phyloP scores from a whole-genome alignment of 2,113 vertebrate genomes.

The Thinocorus orbignyianus region DNA sequence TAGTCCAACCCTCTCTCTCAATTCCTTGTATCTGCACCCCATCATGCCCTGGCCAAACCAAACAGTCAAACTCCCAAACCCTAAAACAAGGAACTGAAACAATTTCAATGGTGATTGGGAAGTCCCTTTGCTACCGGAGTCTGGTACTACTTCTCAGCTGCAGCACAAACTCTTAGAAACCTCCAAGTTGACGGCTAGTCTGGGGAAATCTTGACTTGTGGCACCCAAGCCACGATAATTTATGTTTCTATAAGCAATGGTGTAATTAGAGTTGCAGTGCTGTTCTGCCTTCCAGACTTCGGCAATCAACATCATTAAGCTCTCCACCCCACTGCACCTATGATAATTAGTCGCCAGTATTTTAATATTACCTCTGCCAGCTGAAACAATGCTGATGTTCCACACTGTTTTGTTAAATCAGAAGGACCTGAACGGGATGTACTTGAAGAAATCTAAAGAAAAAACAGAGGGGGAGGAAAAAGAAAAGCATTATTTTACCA shows the following conservation, averaged over 20 bases:
- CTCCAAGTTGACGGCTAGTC: not conserved
- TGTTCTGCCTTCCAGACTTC: not conserved
- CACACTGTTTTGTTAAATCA: constrained; percentile 82
- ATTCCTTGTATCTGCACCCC: accelerated
- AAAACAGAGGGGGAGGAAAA: constrained; percentile 12
- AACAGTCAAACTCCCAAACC: not conserved
- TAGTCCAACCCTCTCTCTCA: not conserved
- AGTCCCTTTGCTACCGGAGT: not conserved
- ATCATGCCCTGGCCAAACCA: not conserved
- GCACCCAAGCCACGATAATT: not conserved
- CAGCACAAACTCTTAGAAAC: not conserved
- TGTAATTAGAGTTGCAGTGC: constrained; percentile 11
- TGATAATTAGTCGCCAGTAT: constrained; percentile 32
- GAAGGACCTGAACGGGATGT: constrained; percentile 72
- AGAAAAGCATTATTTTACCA: not conserved
- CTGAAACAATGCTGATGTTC: constrained; percentile 87
- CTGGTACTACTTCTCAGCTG: not conserved
- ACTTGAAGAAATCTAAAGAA: constrained; percentile 77
- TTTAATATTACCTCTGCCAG: constrained; percentile 84
- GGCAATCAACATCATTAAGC: not conserved
- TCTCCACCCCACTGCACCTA: not conserved
- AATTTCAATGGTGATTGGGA: not conserved
- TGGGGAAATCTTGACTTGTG: not conserved
- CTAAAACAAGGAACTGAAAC: not conserved
- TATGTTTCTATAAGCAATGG: constrained; percentile 14